These are phyloP conservation scores for Chiloscyllium plagiosum DNA, from an alignment of 2,113 vertebrate species.

Conservation along the genomic window DNA sequence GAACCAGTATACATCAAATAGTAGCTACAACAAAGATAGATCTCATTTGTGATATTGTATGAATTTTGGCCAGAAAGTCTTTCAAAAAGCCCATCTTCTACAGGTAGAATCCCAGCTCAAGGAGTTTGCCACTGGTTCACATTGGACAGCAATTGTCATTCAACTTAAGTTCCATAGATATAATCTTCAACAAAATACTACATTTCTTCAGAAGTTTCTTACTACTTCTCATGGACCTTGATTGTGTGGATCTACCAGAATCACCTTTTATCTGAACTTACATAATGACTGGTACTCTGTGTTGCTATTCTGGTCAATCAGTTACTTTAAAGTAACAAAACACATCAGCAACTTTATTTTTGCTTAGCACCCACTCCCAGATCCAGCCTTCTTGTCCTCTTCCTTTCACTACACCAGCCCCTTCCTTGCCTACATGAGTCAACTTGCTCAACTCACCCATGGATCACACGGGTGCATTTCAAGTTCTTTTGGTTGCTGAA, in stretches of 20 bases:
- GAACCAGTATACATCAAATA: neutral
- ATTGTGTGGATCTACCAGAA: too few species aligned
- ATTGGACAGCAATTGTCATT: neutral
- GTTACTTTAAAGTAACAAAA: neutral
- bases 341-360: neutral
- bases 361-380: neutral
- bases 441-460: too few species aligned
- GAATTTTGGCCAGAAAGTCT: neutral
- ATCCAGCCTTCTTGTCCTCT: neutral
- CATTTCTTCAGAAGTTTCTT: too few species aligned
- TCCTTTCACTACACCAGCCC: neutral
- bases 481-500: too few species aligned
- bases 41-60: neutral
- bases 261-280: neutral
- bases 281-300: neutral
- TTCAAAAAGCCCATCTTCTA: neutral
- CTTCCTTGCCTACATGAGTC: too few species aligned
- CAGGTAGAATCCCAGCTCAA: neutral
- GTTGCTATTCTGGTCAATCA: neutral
- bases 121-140: neutral
- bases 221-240: too few species aligned
- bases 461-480: too few species aligned
- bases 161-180: neutral
- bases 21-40: neutral
- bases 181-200: too few species aligned